These are phyloP conservation scores for Benitochromis conjunctus DNA, from an alignment of 2,113 vertebrate genomes.

Conservation along the genomic window DNA sequence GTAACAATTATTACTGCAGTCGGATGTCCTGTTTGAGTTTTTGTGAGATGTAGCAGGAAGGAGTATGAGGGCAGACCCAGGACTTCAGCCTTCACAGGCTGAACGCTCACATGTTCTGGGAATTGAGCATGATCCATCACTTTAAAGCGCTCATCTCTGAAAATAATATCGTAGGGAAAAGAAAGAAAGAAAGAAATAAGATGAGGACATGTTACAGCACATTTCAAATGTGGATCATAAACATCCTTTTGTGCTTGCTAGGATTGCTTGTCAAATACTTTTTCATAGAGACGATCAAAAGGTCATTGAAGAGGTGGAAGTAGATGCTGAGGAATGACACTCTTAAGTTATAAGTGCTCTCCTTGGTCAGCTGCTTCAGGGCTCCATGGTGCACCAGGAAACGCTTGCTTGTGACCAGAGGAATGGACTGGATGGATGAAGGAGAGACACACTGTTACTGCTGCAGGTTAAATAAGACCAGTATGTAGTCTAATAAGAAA, in stretches of 20 bases:
- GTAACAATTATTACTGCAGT: conserved; percentile 65
- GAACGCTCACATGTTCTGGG: conserved; percentile 52
- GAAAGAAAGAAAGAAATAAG: accelerated
- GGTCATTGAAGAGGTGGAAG: conserved; percentile 73
- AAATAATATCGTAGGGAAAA: neutral
- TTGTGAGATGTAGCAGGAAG: conserved; percentile 67
- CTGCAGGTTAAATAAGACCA: neutral
- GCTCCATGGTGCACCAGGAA: conserved; percentile 69
- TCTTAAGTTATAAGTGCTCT: conserved; percentile 8
- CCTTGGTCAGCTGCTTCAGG: conserved; percentile 57
- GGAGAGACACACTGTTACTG: neutral
- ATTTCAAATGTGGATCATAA: neutral
- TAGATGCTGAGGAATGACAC: conserved; percentile 56
- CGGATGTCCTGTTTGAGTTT: conserved; percentile 44
- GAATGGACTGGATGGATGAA: conserved; percentile 55
- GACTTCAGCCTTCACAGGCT: conserved; percentile 50
- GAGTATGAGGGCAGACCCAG: conserved; percentile 62
- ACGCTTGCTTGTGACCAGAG: conserved; percentile 70
- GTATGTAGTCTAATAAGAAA: neutral
- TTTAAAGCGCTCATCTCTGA: conserved; percentile 65
- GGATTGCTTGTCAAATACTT: conserved; percentile 43
- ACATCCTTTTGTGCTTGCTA: neutral
- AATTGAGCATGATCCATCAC: conserved; percentile 72
- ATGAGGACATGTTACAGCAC: neutral
- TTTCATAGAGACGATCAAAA: conserved; percentile 67